These are phyloP conservation scores for Aphidius colemani DNA, from an alignment of 2,888 invertebrate genomes.

Conservation along the genomic window DNA sequence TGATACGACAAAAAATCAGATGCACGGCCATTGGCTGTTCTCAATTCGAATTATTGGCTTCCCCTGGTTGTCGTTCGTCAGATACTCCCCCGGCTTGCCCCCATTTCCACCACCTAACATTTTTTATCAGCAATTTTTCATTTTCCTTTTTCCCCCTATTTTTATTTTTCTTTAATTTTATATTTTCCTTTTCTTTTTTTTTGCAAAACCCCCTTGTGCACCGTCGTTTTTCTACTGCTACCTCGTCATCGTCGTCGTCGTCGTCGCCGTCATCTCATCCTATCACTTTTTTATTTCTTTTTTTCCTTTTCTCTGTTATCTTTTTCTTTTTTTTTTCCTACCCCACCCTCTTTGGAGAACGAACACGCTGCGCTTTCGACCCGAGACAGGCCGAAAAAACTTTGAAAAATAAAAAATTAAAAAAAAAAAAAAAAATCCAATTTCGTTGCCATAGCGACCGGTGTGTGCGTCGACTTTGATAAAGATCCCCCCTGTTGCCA, in stretches of 20 bases:
- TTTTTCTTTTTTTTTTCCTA: constrained; percentile 20
- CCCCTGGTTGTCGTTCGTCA: constrained; percentile 43
- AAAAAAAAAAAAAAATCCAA: constrained; percentile 55
- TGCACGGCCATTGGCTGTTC: constrained; percentile 61
- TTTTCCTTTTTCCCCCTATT: constrained; percentile 33
- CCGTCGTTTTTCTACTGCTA: constrained; percentile 29
- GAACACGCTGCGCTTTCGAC: constrained; percentile 38
- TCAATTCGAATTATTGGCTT: constrained; percentile 53
- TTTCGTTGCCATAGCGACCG: constrained; percentile 60
- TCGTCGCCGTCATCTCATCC: constrained; percentile 31
- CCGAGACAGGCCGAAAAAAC: constrained; percentile 57
- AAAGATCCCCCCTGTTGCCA: constrained; percentile 51
- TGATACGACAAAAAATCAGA: constrained; percentile 59
- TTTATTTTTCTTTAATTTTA: constrained; percentile 50
- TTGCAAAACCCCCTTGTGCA: constrained; percentile 30
- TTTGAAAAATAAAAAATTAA: constrained; percentile 36
- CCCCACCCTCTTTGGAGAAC: constrained; percentile 32
- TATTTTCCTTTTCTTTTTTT: constrained; percentile 37
- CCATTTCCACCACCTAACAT: constrained; percentile 20
- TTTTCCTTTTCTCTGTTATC: constrained; percentile 21
- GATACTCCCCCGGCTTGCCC: constrained; percentile 37
- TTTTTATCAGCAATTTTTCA: constrained; percentile 22
- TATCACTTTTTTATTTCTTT: constrained; percentile 5
- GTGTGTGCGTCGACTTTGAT: constrained; percentile 59
- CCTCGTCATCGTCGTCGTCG: constrained; percentile 32